Evolutionary conservation across 2,113 vertebrate genomes (phyloP).

Genomic region (Phocoena phocoena): DNA sequence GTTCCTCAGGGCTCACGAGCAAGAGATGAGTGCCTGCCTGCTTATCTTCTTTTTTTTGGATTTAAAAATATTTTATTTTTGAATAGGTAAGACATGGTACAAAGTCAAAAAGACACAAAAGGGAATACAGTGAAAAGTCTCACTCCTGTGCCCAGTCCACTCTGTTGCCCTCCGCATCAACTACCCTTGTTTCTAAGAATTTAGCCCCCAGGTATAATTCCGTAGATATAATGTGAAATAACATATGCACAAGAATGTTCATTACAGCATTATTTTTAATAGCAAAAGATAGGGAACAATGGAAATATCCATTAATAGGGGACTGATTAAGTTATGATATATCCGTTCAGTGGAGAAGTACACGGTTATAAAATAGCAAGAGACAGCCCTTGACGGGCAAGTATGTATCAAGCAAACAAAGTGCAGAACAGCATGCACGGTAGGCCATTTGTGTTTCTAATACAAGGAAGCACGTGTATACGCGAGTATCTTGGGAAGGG

Average conservation of each 20-base stretch:
- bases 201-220: background rate
- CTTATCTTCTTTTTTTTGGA: background rate
- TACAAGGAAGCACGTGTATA: background rate
- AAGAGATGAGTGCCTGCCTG: background rate
- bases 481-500: background rate
- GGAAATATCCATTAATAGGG: background rate
- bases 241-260: background rate
- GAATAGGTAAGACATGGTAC: constrained; percentile 56
- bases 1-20: background rate
- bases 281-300: constrained; percentile 13
- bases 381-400: background rate
- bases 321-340: constrained; percentile 17
- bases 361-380: background rate
- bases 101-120: constrained; percentile 29
- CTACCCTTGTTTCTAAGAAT: constrained; percentile 29
- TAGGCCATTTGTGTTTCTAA: background rate
- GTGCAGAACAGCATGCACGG: background rate
- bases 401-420: background rate
- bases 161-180: background rate
- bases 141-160: background rate
- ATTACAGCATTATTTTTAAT: background rate
- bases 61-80: constrained; percentile 76
- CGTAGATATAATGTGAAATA: constrained; percentile 9
- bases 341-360: background rate
- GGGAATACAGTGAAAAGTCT: constrained; percentile 34